These are phyloP conservation scores for Crypturellus tataupa DNA, from an alignment of 2,797 vertebrate genomes.

Conservation along the genomic window DNA sequence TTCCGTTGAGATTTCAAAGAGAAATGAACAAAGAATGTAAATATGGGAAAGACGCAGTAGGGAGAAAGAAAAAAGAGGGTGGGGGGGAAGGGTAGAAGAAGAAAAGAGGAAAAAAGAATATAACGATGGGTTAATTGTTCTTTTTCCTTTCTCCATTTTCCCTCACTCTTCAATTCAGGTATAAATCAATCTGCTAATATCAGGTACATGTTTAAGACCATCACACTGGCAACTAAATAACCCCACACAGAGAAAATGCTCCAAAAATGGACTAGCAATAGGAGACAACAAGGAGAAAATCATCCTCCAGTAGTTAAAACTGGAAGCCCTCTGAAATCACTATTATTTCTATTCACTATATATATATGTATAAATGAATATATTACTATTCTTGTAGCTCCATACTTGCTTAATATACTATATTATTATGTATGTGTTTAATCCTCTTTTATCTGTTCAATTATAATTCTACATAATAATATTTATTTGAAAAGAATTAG, in stretches of 20 bases:
- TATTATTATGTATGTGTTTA: not conserved
- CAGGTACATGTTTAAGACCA: not conserved
- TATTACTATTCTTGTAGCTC: no score
- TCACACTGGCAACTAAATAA: not conserved
- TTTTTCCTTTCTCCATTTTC: not conserved
- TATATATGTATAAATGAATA: no score
- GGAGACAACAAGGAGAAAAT: not conserved
- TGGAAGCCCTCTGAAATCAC: not conserved
- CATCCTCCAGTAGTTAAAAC: not conserved
- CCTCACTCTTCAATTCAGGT: not conserved
- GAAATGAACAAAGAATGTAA: not conserved
- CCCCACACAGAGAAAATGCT: not conserved
- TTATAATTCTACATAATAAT: accelerated
- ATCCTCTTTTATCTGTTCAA: not conserved
- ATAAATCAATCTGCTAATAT: not conserved
- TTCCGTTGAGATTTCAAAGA: not conserved
- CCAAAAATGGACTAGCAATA: not conserved
- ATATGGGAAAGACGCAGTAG: not conserved
- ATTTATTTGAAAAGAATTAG: not conserved
- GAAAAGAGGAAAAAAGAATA: not conserved
- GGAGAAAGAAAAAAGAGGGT: not conserved
- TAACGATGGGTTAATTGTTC: not conserved
- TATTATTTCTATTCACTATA: not conserved
- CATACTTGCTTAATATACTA: no score
- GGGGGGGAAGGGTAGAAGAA: no score